Evolutionary conservation across 2,797 vertebrate species (phyloP), one percentile per base, ranked within the genome.

Genomic region (Otolemur crassicaudatus): DNA sequence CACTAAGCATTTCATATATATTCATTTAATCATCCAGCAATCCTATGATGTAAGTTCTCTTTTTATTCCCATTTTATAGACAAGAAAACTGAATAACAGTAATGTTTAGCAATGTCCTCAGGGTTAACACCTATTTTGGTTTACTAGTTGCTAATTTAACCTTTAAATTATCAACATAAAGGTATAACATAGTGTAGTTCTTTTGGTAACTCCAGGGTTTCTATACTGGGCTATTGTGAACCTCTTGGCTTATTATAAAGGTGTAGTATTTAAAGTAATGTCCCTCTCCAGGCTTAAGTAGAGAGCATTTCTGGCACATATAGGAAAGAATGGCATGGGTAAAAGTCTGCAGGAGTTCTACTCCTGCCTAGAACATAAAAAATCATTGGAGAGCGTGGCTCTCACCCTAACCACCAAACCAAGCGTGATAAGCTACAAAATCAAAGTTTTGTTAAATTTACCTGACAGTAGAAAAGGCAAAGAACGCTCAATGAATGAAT

Each of bases 151-250:
- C 53, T 91, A 90, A 61, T 85, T 82, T 88, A 92, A 67, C 1
- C 40, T 58, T 93, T 95, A 85, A 73, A 79, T 83, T 83, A 84
- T 70, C 90, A 96, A 76, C 53, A 72, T 40, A 69, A 76, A 87
- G 76, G 12, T 75, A 43, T 22, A 90, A 91, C 46, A n/a, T 19
- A 58, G 22, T 61, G 69, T 83, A 61, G 58, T 69, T 93, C 20
- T 70, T 93, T 77, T 93, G 6, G 17, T 73, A 91, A 88, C 13
- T 27, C 56, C 40, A 92, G 43, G 6, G 13, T 76, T 91, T 92
- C 49, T n/a, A 88, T 17, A 31, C 14, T 60, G 73, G n/a, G 37
- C 43, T 75, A 60, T 19, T 60, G 13, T 87, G 49, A 60, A 73
- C 65, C 10, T 76, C 29, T 75, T 60, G 34, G n/a, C 23, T 40